Percentiles rank a stretch among this genome's conserved stretches.
Evolutionary conservation across 2,113 vertebrate species (phyloP).

Genomic region (Datnioides undecimradiatus): DNA sequence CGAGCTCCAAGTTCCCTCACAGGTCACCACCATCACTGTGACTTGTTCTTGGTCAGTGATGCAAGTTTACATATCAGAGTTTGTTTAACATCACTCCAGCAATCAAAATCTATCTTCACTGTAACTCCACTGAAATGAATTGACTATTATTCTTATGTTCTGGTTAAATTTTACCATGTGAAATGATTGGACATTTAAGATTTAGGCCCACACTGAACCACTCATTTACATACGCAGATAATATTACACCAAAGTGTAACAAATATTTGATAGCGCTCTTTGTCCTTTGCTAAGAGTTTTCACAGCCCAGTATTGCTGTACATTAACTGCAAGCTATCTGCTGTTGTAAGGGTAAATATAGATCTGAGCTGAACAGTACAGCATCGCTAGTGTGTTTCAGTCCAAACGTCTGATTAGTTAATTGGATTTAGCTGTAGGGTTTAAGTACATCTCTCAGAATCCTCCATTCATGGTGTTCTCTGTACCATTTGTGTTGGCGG

Average conservation of each 20-base stretch:
- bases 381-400: slow-evolving; percentile 43
- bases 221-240: background rate
- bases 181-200: background rate
- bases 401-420: slow-evolving; percentile 58
- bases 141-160: too few species aligned
- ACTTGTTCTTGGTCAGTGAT: background rate
- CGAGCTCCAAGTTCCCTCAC: background rate
- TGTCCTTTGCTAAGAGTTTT: background rate
- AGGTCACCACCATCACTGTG: background rate
- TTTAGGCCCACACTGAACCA: background rate
- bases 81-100: too few species aligned
- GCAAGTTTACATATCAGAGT: background rate
- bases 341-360: slow-evolving; percentile 25
- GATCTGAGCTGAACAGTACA: slow-evolving; percentile 11
- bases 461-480: slow-evolving; percentile 53
- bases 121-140: too few species aligned
- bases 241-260: background rate
- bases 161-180: too few species aligned
- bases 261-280: background rate
- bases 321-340: background rate
- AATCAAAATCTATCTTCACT: too few species aligned
- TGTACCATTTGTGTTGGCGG: background rate
- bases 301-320: background rate
- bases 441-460: slow-evolving; percentile 47
- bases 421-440: slow-evolving; percentile 71